phyloP scores from a whole-genome alignment of 2,113 vertebrate genomes.

The Calyptommatus sinebrachiatus region DNA sequence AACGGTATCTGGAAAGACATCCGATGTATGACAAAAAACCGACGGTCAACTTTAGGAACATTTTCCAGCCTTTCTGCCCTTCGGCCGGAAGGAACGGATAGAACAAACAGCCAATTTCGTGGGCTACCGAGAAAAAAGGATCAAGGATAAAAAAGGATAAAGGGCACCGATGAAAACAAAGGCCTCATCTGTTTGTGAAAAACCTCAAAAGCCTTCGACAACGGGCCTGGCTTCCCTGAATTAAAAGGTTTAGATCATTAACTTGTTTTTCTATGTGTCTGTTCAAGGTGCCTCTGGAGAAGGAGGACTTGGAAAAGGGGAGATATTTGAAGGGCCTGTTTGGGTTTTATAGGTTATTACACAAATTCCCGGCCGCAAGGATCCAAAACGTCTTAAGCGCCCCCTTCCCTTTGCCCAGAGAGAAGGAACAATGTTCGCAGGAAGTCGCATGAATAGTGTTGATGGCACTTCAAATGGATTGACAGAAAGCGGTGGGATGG shows the following conservation, averaged over 20 bases:
- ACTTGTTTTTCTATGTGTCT: constrained; percentile 82
- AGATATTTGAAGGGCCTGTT: constrained; percentile 76
- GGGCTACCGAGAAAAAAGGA: constrained; percentile 63
- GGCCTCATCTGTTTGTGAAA: constrained; percentile 70
- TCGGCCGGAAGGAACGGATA: constrained; percentile 35
- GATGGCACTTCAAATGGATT: constrained; percentile 80
- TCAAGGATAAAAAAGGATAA: constrained; percentile 59
- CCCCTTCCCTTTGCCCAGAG: constrained; percentile 69
- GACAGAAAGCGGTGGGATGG: constrained; percentile 68
- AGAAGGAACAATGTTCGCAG: constrained; percentile 78
- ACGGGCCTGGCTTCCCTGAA: constrained; percentile 78
- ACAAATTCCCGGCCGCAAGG: constrained; percentile 78
- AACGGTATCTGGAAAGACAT: background rate
- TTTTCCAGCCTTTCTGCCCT: constrained; percentile 44
- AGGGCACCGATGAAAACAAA: constrained; percentile 66
- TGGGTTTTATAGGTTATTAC: constrained; percentile 78
- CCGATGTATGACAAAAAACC: too few species aligned
- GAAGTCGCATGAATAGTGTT: constrained; percentile 85
- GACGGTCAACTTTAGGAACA: constrained; percentile 34
- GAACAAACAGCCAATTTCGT: constrained; percentile 72
- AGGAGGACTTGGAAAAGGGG: constrained; percentile 71
- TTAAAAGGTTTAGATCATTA: constrained; percentile 91
- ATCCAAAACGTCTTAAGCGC: constrained; percentile 68
- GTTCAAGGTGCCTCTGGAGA: constrained; percentile 74
- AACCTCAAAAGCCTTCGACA: constrained; percentile 80